Evolutionary conservation across 1,140 invertebrate species (phyloP).

Genomic region (Ceratosolen solmsi): DNA sequence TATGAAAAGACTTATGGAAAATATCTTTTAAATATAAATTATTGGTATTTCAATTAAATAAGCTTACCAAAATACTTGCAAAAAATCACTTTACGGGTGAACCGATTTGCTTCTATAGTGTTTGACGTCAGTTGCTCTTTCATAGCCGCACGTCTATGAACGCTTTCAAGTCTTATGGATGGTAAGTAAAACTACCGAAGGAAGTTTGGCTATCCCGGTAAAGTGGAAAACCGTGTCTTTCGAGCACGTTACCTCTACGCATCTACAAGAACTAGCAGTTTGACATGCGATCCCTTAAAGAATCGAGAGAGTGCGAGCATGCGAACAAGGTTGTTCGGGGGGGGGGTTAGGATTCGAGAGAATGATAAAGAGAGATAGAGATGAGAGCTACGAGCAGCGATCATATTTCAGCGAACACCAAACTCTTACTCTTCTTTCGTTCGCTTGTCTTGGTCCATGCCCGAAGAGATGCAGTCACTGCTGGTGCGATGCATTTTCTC

Average conservation of each 20-base stretch:
- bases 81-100: not conserved
- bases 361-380: no score
- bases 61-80: not conserved
- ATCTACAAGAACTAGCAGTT: constrained; percentile 17
- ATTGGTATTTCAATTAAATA: not conserved
- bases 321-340: no score
- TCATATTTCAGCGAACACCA: constrained; percentile 35
- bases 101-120: not conserved
- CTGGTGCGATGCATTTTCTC: not conserved
- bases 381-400: not conserved
- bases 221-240: constrained; percentile 48
- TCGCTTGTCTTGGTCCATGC: constrained; percentile 27
- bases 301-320: not conserved
- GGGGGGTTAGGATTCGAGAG: no score
- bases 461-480: not conserved
- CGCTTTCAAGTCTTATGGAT: not conserved
- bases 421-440: constrained; percentile 14
- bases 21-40: no score
- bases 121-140: not conserved
- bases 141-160: not conserved
- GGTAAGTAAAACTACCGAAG: constrained; percentile 37
- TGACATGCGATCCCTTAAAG: constrained; percentile 32
- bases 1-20: no score
- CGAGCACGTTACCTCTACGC: constrained; percentile 17
- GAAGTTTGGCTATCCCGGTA: constrained; percentile 26